Evolutionary conservation across 2,113 vertebrate species (phyloP).

Genomic region (Erpornis zantholeuca): DNA sequence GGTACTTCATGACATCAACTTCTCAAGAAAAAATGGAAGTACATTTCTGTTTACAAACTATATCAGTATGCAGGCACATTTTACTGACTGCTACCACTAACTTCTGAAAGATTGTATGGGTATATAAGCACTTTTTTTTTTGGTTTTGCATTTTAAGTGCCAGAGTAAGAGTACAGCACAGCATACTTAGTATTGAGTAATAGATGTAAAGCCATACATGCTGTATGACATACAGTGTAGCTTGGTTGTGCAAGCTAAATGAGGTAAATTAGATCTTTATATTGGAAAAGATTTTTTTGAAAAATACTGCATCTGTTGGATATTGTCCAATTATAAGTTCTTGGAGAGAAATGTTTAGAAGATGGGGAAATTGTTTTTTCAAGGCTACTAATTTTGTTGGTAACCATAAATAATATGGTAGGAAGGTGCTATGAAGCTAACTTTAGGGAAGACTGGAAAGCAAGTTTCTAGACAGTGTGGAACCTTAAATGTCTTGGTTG

Average conservation of each 20-base stretch:
- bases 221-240: background rate
- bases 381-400: background rate
- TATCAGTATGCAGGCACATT: background rate
- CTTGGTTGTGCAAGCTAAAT: background rate
- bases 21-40: background rate
- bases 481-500: background rate
- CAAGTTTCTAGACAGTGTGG: background rate
- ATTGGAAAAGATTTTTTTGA: background rate
- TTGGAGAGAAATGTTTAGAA: background rate
- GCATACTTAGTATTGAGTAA: background rate
- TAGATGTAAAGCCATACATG: background rate
- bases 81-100: background rate
- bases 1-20: background rate
- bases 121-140: rapidly evolving
- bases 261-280: background rate
- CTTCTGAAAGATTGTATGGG: background rate
- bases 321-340: background rate
- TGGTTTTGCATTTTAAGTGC: background rate
- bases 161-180: background rate
- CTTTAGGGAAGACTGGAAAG: background rate
- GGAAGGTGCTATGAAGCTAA: background rate
- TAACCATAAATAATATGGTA: background rate
- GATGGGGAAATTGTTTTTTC: background rate
- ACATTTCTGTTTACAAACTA: background rate
- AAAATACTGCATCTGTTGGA: background rate